These are phyloP conservation scores for Epinephelus fuscoguttatus DNA, from an alignment of 2,113 vertebrate species.

Conservation along the genomic window DNA sequence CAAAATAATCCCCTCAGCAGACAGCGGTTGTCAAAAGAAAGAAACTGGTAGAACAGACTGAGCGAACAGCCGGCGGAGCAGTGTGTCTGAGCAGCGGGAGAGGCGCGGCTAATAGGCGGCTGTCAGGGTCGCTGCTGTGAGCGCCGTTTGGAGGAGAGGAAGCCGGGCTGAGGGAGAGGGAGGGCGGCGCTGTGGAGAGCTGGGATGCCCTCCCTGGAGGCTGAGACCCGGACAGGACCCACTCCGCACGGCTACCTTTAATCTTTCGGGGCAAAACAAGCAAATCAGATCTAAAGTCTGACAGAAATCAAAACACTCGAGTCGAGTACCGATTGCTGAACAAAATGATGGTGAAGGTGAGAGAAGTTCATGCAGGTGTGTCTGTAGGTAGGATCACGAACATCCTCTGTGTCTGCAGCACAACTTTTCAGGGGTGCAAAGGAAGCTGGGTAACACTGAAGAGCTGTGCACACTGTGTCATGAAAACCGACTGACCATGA, in stretches of 20 bases:
- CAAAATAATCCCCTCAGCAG: not conserved
- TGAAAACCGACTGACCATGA: no score
- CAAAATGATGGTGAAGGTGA: not conserved
- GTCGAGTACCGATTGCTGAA: not conserved
- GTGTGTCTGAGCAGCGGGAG: not conserved
- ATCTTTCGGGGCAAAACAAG: not conserved
- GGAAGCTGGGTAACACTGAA: no score
- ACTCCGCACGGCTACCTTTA: not conserved
- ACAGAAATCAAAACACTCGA: no score
- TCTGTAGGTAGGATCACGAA: no score
- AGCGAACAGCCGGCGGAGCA: not conserved
- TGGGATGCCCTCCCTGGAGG: conserved; percentile 56
- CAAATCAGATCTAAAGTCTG: not conserved
- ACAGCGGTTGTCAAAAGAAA: not conserved
- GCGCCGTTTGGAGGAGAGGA: conserved; percentile 44
- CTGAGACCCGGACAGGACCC: conserved; percentile 18
- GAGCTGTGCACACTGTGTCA: no score
- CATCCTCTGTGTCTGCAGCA: no score
- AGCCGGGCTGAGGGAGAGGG: conserved; percentile 42
- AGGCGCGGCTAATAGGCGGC: conserved; percentile 28
- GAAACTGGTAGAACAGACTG: no score
- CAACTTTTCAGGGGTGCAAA: no score
- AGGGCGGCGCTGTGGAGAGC: conserved; percentile 66
- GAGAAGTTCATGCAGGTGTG: not conserved
- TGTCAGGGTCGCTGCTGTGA: not conserved